These are phyloP conservation scores for Eremobia ochroleuca DNA, from an alignment of 2,888 invertebrate species.

Conservation along the genomic window DNA sequence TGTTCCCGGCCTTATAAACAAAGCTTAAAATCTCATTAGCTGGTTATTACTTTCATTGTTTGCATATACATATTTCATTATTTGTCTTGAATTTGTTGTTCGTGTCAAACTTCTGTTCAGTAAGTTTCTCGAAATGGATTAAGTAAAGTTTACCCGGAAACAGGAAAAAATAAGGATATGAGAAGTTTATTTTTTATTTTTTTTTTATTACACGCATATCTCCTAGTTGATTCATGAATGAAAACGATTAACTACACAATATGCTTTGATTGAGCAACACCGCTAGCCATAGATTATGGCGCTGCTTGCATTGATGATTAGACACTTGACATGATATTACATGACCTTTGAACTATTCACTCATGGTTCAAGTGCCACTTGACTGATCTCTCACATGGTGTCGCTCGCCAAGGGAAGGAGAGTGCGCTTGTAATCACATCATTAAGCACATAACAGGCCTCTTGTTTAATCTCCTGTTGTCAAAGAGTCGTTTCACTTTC, in stretches of 20 bases:
- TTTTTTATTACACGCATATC: too few relatives aligned
- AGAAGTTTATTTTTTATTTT: too few relatives aligned
- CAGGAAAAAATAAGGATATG: not conserved
- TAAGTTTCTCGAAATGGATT: slow-evolving; percentile 4
- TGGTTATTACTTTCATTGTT: not conserved
- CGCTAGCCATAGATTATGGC: not conserved
- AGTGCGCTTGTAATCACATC: slow-evolving; percentile 16
- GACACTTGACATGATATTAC: slow-evolving; percentile 14
- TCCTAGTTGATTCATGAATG: slow-evolving; percentile 26
- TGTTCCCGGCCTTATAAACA: not conserved
- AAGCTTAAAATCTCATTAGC: not conserved
- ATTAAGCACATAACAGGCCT: not conserved
- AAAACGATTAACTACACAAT: slow-evolving; percentile 3
- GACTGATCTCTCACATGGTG: not conserved
- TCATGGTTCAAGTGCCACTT: slow-evolving; percentile 27
- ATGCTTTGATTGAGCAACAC: slow-evolving; percentile 2
- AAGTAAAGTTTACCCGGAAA: slow-evolving; percentile 12
- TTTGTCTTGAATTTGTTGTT: not conserved
- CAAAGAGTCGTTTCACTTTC: not conserved
- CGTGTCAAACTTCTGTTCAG: not conserved
- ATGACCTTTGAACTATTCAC: slow-evolving; percentile 10
- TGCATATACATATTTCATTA: not conserved
- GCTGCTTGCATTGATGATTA: not conserved
- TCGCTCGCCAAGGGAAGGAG: not conserved
- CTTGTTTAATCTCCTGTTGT: slow-evolving; percentile 8